These are phyloP conservation scores for Folsomia candida DNA, from an alignment of 2,888 invertebrate species.

Conservation along the genomic window DNA sequence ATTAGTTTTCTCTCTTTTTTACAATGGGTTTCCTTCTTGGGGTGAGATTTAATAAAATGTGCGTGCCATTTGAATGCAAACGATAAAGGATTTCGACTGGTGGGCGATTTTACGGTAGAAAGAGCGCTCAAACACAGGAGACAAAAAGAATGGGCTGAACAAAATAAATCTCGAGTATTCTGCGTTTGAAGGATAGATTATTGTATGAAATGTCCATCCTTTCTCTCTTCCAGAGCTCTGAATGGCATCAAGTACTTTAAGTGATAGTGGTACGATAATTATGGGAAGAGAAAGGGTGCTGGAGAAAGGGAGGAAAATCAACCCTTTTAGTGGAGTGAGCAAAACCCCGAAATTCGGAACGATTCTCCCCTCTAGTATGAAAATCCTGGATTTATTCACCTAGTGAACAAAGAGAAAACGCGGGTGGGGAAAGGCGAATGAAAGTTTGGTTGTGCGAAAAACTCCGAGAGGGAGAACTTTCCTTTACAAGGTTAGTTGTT, in stretches of 20 bases:
- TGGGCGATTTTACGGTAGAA: not conserved
- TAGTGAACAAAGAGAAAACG: not conserved
- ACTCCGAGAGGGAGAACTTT: not conserved
- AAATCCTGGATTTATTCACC: not conserved
- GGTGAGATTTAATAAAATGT: not conserved
- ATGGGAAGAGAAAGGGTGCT: not conserved
- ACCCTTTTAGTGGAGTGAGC: not conserved
- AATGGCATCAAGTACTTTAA: no score
- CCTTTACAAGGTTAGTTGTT: no score
- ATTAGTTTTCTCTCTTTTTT: not conserved
- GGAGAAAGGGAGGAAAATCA: not conserved
- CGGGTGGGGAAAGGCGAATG: not conserved
- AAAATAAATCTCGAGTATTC: not conserved
- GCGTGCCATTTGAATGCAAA: not conserved
- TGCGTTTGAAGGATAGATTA: not conserved
- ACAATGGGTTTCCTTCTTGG: not conserved
- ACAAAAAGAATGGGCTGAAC: no score
- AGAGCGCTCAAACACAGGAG: not conserved
- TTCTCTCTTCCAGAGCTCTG: not conserved
- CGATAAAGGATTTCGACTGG: not conserved
- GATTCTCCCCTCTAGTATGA: not conserved
- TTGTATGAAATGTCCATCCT: not conserved
- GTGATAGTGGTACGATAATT: not conserved
- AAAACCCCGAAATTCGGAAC: not conserved
- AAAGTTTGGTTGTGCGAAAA: not conserved